These are phyloP conservation scores for Shinisaurus crocodilurus DNA, from an alignment of 2,113 vertebrate genomes.

Conservation along the genomic window DNA sequence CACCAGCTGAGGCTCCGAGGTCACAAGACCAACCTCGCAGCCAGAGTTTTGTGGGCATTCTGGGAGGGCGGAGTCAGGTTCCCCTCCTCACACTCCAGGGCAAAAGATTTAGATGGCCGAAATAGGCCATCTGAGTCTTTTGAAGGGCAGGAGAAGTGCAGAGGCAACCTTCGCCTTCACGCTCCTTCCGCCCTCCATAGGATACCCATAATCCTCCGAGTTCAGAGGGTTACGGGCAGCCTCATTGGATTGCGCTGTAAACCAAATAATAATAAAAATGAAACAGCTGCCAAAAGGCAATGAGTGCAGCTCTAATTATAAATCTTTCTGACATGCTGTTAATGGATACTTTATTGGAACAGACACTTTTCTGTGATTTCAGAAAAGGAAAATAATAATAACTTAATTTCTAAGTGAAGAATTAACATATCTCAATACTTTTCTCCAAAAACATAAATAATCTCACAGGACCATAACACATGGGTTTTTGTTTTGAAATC, in stretches of 20 bases:
- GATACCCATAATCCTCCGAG: too few species aligned
- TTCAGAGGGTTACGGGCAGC: too few species aligned
- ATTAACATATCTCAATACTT: background rate
- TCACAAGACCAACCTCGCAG: too few species aligned
- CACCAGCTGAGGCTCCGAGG: too few species aligned
- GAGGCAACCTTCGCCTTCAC: too few species aligned
- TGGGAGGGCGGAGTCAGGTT: too few species aligned
- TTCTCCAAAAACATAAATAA: background rate
- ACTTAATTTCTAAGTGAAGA: background rate
- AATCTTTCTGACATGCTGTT: background rate
- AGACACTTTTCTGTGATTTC: background rate
- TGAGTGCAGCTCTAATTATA: background rate
- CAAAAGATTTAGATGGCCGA: too few species aligned
- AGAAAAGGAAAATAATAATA: background rate
- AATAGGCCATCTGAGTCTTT: too few species aligned
- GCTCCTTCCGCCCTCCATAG: too few species aligned
- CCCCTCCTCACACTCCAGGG: too few species aligned
- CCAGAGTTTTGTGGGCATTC: too few species aligned
- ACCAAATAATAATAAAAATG: background rate
- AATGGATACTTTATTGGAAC: background rate
- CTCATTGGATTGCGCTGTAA: background rate
- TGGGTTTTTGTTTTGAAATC: background rate
- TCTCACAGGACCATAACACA: background rate
- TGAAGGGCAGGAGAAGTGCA: too few species aligned
- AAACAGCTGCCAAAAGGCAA: background rate